Conservation (phyloP, 2,113 vertebrate species). For the Chionodraco myersi region DNA sequence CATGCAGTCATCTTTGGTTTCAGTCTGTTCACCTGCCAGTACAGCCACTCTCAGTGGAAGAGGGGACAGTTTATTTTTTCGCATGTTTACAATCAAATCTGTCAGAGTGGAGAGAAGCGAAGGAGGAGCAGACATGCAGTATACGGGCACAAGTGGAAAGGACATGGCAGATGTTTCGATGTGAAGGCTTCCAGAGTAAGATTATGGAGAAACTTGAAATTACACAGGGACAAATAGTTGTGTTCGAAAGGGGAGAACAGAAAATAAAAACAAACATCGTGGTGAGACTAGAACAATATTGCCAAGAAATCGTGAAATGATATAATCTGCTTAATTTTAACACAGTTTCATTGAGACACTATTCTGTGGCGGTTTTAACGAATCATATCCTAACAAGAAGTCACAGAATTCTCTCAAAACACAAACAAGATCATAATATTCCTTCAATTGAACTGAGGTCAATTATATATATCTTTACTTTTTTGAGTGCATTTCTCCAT, state of each 20-base stretch:
- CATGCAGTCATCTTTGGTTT: slow-evolving; percentile 65
- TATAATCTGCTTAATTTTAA: background rate
- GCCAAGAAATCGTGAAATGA: background rate
- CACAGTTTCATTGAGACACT: background rate
- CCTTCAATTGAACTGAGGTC: background rate
- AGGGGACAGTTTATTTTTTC: background rate
- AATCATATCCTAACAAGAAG: background rate
- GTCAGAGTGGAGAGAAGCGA: slow-evolving; percentile 27
- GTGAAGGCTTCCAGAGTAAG: background rate
- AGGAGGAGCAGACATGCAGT: slow-evolving; percentile 24
- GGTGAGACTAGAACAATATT: background rate
- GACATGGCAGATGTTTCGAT: background rate
- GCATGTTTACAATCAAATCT: slow-evolving; percentile 43
- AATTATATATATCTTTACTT: background rate
- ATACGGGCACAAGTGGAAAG: slow-evolving; percentile 1
- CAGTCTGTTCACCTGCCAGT: slow-evolving; percentile 13
- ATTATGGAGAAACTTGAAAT: background rate
- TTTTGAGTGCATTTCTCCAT: background rate
- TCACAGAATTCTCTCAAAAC: background rate
- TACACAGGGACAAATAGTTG: background rate
- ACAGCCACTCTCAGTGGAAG: background rate
- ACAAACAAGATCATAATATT: background rate
- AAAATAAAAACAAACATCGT: background rate
- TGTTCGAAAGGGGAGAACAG: background rate
- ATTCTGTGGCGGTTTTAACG: background rate